A percentile compares a stretch with the other conserved stretches of the same genome.
Evolutionary conservation across 53 echinoderm and acorn worm species (phyloP).

Genomic region (Apostichopus leukothele): DNA sequence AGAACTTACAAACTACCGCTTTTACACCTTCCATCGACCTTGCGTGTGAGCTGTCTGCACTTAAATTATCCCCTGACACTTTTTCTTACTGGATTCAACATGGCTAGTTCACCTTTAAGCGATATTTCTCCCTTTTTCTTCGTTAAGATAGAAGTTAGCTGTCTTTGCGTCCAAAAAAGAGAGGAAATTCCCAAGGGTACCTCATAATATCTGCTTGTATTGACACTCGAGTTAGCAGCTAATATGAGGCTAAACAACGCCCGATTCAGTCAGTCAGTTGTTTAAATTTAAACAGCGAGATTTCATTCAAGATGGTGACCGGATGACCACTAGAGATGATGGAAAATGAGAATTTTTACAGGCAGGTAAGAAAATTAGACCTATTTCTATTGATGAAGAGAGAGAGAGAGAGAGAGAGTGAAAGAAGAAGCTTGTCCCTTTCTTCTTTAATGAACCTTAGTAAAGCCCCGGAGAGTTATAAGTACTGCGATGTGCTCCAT

Average conservation of each 20-base stretch:
- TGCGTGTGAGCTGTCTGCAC: neutral
- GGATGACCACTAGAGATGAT: neutral
- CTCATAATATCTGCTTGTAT: neutral
- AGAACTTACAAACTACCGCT: no score
- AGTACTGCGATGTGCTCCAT: neutral
- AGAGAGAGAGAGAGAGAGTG: neutral
- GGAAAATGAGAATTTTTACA: neutral
- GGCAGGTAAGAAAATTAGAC: neutral
- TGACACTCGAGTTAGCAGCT: neutral
- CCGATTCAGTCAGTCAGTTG: neutral
- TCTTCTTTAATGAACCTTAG: neutral
- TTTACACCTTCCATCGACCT: neutral
- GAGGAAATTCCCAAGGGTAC: neutral
- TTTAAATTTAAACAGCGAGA: neutral
- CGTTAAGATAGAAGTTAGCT: neutral
- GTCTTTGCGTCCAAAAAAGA: neutral
- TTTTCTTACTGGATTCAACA: neutral
- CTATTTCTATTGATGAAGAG: neutral
- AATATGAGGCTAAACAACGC: neutral
- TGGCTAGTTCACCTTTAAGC: neutral
- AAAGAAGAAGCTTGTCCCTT: neutral
- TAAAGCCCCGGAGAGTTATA: neutral
- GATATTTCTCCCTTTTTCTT: neutral
- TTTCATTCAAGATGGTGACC: neutral
- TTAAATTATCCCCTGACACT: neutral